These are phyloP conservation scores for Tillus elongatus DNA, from an alignment of 2,888 invertebrate genomes.

Conservation along the genomic window DNA sequence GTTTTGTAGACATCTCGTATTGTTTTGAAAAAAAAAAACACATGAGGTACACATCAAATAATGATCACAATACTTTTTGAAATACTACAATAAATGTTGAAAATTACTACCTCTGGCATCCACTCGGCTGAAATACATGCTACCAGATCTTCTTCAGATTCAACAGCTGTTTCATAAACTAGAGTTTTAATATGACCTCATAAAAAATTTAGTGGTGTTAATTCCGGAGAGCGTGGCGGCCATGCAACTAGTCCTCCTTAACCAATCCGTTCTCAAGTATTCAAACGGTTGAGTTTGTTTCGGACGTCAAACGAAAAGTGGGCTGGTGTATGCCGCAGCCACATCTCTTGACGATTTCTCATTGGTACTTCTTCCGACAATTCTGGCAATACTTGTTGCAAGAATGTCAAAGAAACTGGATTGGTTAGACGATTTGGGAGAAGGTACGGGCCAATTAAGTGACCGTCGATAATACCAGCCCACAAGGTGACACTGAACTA, in stretches of 20 bases:
- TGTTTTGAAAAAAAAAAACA: too few relatives aligned
- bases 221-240: slow-evolving; percentile 1
- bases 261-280: not conserved
- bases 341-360: slow-evolving; percentile 1
- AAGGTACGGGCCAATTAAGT: slow-evolving; percentile 4
- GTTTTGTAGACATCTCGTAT: too few relatives aligned
- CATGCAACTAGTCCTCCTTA: not conserved
- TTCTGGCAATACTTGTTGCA: slow-evolving; percentile 5
- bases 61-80: too few relatives aligned
- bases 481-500: slow-evolving; percentile 6
- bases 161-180: slow-evolving; percentile 1
- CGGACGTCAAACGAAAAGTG: slow-evolving; percentile 4
- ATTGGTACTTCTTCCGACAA: slow-evolving; percentile 5
- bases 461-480: slow-evolving; percentile 7
- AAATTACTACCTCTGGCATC: too few relatives aligned
- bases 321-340: slow-evolving; percentile 3
- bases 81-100: too few relatives aligned
- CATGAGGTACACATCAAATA: too few relatives aligned
- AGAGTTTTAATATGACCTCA: slow-evolving; percentile 2
- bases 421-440: not conserved
- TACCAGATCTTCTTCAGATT: slow-evolving; percentile 3
- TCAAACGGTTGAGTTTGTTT: not conserved
- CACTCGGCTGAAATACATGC: slow-evolving; percentile 2
- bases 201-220: not conserved
- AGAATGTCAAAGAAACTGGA: slow-evolving; percentile 5